A percentile compares a stretch with the other conserved stretches of the same genome.
Evolutionary conservation across 2,797 vertebrate genomes (phyloP).

Genomic region (Takifugu rubripes): DNA sequence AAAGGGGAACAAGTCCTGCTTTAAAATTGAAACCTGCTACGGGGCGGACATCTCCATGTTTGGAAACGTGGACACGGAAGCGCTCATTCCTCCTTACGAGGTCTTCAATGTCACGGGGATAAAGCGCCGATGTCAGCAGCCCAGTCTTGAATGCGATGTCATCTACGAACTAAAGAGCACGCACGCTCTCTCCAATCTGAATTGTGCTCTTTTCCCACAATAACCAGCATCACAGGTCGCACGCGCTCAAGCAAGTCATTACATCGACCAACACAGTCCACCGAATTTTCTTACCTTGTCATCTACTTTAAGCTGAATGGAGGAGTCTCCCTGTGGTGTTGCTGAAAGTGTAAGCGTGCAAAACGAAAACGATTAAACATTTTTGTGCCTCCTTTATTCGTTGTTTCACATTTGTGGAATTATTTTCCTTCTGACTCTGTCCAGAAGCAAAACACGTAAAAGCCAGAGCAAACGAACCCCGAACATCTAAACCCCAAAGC

Average conservation of each 20-base stretch:
- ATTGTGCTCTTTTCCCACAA: conserved; percentile 37
- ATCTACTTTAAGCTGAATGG: not conserved
- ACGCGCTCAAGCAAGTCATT: not conserved
- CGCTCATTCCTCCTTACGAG: conserved; percentile 53
- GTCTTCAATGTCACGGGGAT: conserved; percentile 43
- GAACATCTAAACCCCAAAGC: too few relatives aligned
- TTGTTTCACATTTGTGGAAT: too few relatives aligned
- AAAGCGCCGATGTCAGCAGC: conserved; percentile 3
- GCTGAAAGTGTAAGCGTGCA: not conserved
- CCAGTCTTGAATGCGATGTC: conserved; percentile 40
- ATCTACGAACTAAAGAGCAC: conserved; percentile 40
- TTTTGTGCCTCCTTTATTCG: not conserved
- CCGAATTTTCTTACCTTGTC: not conserved
- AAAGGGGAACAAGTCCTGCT: conserved; percentile 47
- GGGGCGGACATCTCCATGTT: conserved; percentile 45
- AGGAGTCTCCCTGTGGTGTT: not conserved
- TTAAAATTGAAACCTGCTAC: conserved; percentile 39
- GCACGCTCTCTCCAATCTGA: conserved; percentile 16
- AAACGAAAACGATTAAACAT: not conserved
- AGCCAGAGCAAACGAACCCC: too few relatives aligned
- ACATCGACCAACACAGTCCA: not conserved
- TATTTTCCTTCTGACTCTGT: too few relatives aligned
- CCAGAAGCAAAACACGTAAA: too few relatives aligned
- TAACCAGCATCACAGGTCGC: rapidly evolving
- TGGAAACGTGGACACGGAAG: conserved; percentile 30